A percentile compares a stretch with the other conserved stretches of the same genome.
Evolutionary conservation across 2,888 invertebrate species (phyloP).

Genomic region (Magallana nippona): DNA sequence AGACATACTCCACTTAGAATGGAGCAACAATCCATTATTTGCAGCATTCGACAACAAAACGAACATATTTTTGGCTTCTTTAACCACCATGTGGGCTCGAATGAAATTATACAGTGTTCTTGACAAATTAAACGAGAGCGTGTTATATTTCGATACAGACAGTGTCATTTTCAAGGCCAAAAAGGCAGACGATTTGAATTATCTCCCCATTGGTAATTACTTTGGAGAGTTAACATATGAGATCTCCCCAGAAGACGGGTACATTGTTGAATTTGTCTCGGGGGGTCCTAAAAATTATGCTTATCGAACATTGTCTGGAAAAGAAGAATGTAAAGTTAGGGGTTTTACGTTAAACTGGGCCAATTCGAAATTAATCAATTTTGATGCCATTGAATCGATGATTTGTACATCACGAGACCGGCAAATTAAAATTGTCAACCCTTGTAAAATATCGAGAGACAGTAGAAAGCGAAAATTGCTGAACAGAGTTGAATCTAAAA

Average conservation of each 20-base stretch:
- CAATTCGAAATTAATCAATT: slow-evolving; percentile 53
- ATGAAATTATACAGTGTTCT: slow-evolving; percentile 41
- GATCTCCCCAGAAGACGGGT: slow-evolving; percentile 56
- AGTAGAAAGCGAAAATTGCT: slow-evolving; percentile 39
- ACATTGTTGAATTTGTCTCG: slow-evolving; percentile 64
- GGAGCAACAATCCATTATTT: slow-evolving; percentile 9
- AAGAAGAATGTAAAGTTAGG: slow-evolving; percentile 60
- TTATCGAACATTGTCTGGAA: slow-evolving; percentile 58
- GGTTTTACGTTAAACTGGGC: slow-evolving; percentile 63
- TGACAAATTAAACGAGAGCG: slow-evolving; percentile 36
- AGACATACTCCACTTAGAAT: slow-evolving; percentile 37
- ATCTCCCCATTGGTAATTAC: slow-evolving; percentile 67
- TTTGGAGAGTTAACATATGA: slow-evolving; percentile 77
- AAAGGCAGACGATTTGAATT: slow-evolving; percentile 14
- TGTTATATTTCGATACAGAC: slow-evolving; percentile 52
- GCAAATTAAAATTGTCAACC: slow-evolving; percentile 34
- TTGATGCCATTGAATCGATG: slow-evolving; percentile 52
- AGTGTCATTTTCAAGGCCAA: slow-evolving; percentile 39
- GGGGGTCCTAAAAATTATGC: slow-evolving; percentile 77
- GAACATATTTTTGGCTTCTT: slow-evolving; percentile 46
- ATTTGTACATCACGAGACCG: slow-evolving; percentile 8
- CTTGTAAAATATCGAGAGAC: slow-evolving; percentile 39
- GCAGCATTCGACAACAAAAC: slow-evolving; percentile 39
- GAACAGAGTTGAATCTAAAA: slow-evolving; percentile 39
- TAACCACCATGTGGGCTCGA: slow-evolving; percentile 47